Evolutionary conservation across 2,113 vertebrate species (phyloP).

Genomic region (Alethe castanea): DNA sequence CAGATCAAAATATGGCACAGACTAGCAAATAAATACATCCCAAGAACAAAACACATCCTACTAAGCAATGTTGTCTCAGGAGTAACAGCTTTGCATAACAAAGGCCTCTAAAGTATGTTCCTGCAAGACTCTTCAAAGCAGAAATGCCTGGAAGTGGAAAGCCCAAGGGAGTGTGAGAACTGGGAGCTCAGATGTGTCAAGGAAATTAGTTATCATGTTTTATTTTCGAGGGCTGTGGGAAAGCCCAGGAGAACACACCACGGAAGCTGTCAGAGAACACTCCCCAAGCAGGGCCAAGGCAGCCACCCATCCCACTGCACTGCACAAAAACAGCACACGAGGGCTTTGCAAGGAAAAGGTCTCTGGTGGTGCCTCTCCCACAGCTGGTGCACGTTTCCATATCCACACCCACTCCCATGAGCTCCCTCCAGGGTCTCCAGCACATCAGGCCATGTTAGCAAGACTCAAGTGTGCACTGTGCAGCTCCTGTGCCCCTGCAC

Average conservation of each 20-base stretch:
- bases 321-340: not conserved
- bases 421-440: not conserved
- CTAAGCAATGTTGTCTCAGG: slow-evolving; percentile 17
- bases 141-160: slow-evolving; percentile 35
- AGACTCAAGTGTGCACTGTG: not conserved
- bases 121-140: slow-evolving; percentile 18
- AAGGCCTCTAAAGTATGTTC: not conserved
- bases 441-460: accelerated
- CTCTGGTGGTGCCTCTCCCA: not conserved
- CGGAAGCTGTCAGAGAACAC: not conserved
- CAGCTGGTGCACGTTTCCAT: not conserved
- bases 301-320: not conserved
- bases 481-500: accelerated
- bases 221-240: slow-evolving; percentile 20
- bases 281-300: not conserved
- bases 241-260: not conserved
- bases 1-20: not conserved
- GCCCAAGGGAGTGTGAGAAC: slow-evolving; percentile 11
- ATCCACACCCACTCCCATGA: not conserved
- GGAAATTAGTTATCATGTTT: not conserved
- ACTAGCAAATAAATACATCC: slow-evolving; percentile 4
- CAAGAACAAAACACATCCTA: slow-evolving; percentile 4
- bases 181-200: not conserved
- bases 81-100: not conserved
- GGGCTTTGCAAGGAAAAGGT: not conserved